Base-by-base conservation (phyloP, 2,113 vertebrate species). In the Sporophila hypoxantha region DNA sequence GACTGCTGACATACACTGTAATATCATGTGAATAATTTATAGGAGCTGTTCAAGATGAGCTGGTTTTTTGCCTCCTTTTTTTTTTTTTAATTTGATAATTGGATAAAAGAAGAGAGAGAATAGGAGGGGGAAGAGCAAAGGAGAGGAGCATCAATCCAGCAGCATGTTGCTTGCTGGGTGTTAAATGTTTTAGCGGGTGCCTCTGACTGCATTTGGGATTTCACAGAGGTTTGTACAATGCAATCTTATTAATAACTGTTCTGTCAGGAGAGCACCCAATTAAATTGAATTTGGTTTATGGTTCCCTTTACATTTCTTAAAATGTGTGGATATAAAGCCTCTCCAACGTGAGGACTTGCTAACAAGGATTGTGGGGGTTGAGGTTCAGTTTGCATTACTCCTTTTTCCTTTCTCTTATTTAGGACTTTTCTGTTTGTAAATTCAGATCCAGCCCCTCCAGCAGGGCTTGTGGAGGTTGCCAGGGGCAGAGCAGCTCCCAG, bases 1-100 rank as follows among this genome's bases (percentile, higher is more conserved):
- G 97, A 97, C 95, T 97, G 96, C 97, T 98, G 97, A 97, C 96
- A 97, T 96, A 96, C 97, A 96, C 96, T 97, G 97, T 97, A 97
- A 97, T 98, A 97, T 93, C 94, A 89, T 96, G 97, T 97, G 97
- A 97, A 98, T 98, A 97, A 98, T 98, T 98, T 97, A 97, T 98
- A 94, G 96, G 88, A 93, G 90, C 94, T 94, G 91, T 92, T 97
- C n/a, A 4, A 94, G 96, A 96, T 78, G 94, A 95, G 96, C 59
- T 3, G 17, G 47, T 57, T 87, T 80, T 56, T 56, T n/a, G 17
- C 16, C 10, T 42, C 10, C 9, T 73, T 47, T 73, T 49, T 79
- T 62, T 36, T 55, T 81, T 73, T 82, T 84, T 95, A 81, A 89
- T 95, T 92, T 95, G 87, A 94, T 94, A 94, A 90, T 91, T 77